Conservation (phyloP, 2,888 invertebrate genomes). For the Cheiracanthium punctorium region DNA sequence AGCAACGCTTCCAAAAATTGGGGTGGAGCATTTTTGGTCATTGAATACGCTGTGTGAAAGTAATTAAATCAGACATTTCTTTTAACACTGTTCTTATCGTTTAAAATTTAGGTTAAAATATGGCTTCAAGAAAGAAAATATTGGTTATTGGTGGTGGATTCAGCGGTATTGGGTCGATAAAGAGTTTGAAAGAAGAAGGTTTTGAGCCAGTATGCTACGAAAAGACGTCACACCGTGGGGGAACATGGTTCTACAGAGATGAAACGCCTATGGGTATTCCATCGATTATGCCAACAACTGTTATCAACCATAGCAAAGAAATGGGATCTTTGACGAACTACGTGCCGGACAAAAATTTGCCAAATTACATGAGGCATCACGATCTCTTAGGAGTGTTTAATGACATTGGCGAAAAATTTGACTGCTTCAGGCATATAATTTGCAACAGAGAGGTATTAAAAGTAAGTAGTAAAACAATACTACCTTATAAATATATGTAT, state of each 20-base stretch:
- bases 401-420: slow-evolving; percentile 31
- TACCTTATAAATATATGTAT: no score
- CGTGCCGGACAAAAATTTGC: slow-evolving; percentile 38
- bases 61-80: no score
- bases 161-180: slow-evolving; percentile 76
- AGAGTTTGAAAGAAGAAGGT: slow-evolving; percentile 75
- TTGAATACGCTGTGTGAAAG: no score
- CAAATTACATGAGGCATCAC: slow-evolving; percentile 54
- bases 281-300: slow-evolving; percentile 75
- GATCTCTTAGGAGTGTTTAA: slow-evolving; percentile 30
- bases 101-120: slow-evolving; percentile 8
- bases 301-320: slow-evolving; percentile 76
- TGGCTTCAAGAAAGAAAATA: slow-evolving; percentile 49
- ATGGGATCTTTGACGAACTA: slow-evolving; percentile 72
- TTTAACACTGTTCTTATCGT: no score
- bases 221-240: slow-evolving; percentile 74
- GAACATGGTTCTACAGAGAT: slow-evolving; percentile 74
- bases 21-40: no score
- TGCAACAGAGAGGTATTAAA: slow-evolving; percentile 56
- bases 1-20: no score
- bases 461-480: slow-evolving; percentile 20
- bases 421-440: slow-evolving; percentile 41
- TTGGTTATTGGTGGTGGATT: slow-evolving; percentile 76
- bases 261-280: slow-evolving; percentile 71
- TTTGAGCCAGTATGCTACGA: slow-evolving; percentile 75